Conservation (phyloP, 2,113 vertebrate species). For the Phodopus roborovskii region DNA sequence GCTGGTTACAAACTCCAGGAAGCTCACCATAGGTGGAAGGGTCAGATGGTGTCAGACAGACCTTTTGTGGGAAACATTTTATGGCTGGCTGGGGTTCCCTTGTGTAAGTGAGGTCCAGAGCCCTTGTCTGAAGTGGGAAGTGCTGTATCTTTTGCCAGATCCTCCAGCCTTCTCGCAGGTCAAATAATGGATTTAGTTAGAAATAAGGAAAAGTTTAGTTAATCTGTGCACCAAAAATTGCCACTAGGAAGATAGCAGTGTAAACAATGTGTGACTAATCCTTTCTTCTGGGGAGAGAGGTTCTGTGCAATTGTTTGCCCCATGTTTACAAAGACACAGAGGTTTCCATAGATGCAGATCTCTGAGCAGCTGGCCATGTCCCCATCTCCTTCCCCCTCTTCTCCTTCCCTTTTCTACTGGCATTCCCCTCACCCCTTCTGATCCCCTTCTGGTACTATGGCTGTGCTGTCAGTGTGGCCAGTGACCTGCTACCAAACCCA, state of each 20-base stretch:
- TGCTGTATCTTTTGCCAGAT: constrained; percentile 57
- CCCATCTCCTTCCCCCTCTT: background rate
- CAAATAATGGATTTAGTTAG: constrained; percentile 69
- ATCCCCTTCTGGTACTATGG: background rate
- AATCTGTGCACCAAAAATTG: constrained; percentile 39
- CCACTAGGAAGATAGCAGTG: constrained; percentile 62
- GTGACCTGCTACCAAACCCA: background rate
- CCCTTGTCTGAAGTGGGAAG: constrained; percentile 58
- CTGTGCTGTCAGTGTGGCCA: background rate
- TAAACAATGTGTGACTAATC: constrained; percentile 73
- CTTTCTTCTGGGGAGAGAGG: constrained; percentile 67
- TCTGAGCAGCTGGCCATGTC: background rate
- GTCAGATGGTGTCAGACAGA: background rate
- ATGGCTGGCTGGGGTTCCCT: constrained; percentile 20
- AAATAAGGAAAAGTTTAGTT: constrained; percentile 78
- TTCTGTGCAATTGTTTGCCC: constrained; percentile 60
- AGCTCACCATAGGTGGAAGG: background rate
- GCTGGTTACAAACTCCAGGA: background rate
- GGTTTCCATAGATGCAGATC: constrained; percentile 21
- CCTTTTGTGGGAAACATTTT: constrained; percentile 32
- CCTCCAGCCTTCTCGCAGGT: constrained; percentile 64
- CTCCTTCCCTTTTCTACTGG: background rate
- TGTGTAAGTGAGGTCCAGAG: constrained; percentile 65
- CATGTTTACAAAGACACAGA: constrained; percentile 39
- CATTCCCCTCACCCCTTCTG: background rate